Base-by-base conservation (phyloP, 2,888 invertebrate species). In the Eilema sororculum region DNA sequence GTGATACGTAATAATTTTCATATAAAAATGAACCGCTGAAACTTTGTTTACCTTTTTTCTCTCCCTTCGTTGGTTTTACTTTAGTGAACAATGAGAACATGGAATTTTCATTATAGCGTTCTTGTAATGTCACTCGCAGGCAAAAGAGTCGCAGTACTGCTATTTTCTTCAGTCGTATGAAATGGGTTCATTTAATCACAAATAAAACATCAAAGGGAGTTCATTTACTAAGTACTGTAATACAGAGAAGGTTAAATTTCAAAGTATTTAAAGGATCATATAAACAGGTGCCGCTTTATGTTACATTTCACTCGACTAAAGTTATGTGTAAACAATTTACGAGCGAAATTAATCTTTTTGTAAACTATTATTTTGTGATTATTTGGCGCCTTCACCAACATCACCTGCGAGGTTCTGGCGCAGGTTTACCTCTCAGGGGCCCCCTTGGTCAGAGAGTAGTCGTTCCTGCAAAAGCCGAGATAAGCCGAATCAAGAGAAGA, bases 181-280 rank as follows among this genome's bases (percentile, higher is more conserved):
- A 67, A 56, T 62, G 57, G 61, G 58, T 67, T 77, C 67, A 67
- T 77, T 78, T 59, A 74, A 71, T 71, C 68, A 66, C 58, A 77
- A 67, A 37, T 67, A 56, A 41, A 16, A 57, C 60, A 73, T 79
- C 74, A 79, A 71, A 79, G 67, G 24, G 22, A 20, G 22, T 13
- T 67, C 24, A 20, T 61, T n/a, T 59, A 46, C 22, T 65, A 52
- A 56, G 9, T n/a, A 2, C 52, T 20, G 52, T 52, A 62, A 67
- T 22, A 62, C 67, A 61, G 52, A 61, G 61, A 52, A 67, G 33
- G 46, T 61, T 28, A 30, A 41, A 46, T 59, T 59, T 66, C 0
- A 3, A 61, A 67, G 30, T 30, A 67, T 67, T 60, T 60, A 46
- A 65, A n/a, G 33, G 24, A 25, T 57, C 8, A 20, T 58, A 60